These are phyloP conservation scores for Danaus plexippus DNA, from an alignment of 1,140 invertebrate species.

Conservation along the genomic window DNA sequence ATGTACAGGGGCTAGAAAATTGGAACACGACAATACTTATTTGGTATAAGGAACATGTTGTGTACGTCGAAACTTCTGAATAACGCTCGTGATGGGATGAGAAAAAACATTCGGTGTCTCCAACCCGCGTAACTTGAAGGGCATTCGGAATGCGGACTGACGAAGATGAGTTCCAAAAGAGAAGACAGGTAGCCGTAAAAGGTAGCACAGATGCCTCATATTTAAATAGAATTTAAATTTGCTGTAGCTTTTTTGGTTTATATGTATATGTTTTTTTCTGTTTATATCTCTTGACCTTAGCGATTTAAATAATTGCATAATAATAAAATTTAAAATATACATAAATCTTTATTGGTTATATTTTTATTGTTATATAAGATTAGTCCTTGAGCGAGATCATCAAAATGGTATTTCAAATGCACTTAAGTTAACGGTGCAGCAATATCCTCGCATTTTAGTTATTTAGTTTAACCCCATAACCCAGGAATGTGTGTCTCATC, in stretches of 20 bases:
- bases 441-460: too few species aligned
- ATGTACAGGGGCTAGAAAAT: constrained; percentile 49
- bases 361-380: too few species aligned
- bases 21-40: constrained; percentile 43
- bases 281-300: too few species aligned
- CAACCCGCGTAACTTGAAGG: constrained; percentile 49
- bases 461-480: too few species aligned
- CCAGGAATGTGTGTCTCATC: too few species aligned
- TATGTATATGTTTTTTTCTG: too few species aligned
- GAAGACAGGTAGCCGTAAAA: constrained; percentile 44
- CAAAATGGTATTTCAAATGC: too few species aligned
- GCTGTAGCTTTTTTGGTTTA: constrained; percentile 3
- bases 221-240: constrained; percentile 61
- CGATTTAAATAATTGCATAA: too few species aligned
- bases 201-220: constrained; percentile 37
- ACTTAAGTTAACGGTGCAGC: too few species aligned
- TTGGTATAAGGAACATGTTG: constrained; percentile 43
- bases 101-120: constrained; percentile 50
- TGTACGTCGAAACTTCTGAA: constrained; percentile 47
- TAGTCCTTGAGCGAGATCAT: too few species aligned
- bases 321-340: too few species aligned
- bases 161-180: constrained; percentile 55
- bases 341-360: too few species aligned
- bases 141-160: constrained; percentile 51
- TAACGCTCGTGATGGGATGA: constrained; percentile 43